Base-by-base conservation (phyloP, 1,140 invertebrate species). In the Ectropis grisescens region DNA sequence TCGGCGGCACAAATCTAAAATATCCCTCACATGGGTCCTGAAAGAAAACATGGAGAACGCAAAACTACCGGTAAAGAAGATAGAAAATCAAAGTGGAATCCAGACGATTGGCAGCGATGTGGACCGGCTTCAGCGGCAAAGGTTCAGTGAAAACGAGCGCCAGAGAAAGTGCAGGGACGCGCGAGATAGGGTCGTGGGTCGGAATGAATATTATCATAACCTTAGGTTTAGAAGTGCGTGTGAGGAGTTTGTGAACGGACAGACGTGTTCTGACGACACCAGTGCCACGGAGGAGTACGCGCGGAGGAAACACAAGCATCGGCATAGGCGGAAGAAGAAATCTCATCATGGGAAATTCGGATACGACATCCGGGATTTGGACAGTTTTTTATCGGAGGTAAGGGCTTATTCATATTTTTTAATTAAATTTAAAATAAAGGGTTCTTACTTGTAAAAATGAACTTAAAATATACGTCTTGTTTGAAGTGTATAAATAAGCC, bases 301-400 rank as follows among this genome's bases (percentile, higher is more conserved):
- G 3, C 47, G 58, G 25, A 71, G 41, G 48, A 62, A 60, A 42
- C 55, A 71, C 47, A 51, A 67, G 31, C 60, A 79, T 46, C 47
- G 70, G 16, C 69, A 78, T 35, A 60, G 54, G 32, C 66, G 64
- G 55, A 71, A 68, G 51, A 70, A 64, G 47, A 59, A 66, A 36
- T 48, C 49, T 29, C 50, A 60, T 9, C 61, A 38, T 5, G 42
- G 54, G 27, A 69, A 82, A 37, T 91, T 92, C 43, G 90, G 89
- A 14, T 92, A 92, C 44, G 89, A 92, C 38, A 92, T 92, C 13
- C 81, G 85, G 29, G 90, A 93, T 65, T 83, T 92, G 16, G 90
- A 92, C 44, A 85, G 85, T 14, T 91, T 92, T 59, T 74, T 93
- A 4, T 86, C 86, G 1, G 90, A 90, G 83, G 89, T 90, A 69